Percentiles rank a stretch among this genome's conserved stretches.
Conservation (phyloP, 1,140 invertebrate genomes). For the Saccostrea echinata region DNA sequence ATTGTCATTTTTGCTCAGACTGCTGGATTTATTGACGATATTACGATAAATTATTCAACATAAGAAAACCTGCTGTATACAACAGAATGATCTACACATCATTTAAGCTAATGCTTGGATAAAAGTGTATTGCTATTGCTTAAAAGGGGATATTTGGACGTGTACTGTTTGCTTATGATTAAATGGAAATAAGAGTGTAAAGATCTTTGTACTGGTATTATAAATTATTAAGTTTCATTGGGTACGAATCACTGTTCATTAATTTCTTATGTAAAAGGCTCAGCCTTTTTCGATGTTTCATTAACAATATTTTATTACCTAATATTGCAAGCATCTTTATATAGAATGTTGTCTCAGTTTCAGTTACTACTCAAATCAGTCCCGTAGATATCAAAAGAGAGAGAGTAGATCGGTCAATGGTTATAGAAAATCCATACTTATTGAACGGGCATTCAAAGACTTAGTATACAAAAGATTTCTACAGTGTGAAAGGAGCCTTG, state of each 20-base stretch:
- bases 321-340: no score
- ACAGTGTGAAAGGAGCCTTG: not conserved
- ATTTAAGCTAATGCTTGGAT: not conserved
- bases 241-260: no score
- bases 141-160: not conserved
- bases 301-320: no score
- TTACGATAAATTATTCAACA: slow-evolving; percentile 14
- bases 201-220: no score
- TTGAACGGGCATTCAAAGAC: not conserved
- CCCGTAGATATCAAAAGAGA: not conserved
- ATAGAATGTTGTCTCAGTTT: no score
- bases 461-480: not conserved
- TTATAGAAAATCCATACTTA: not conserved
- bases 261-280: no score
- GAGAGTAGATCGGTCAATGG: not conserved
- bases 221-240: no score
- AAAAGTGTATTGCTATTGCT: not conserved
- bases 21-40: not conserved
- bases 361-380: not conserved
- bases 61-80: not conserved
- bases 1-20: no score
- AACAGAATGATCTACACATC: not conserved
- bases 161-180: no score
- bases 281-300: no score
- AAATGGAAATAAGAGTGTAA: no score